These are phyloP conservation scores for Tetragnatha montana DNA, from an alignment of 2,888 invertebrate species.

Conservation along the genomic window DNA sequence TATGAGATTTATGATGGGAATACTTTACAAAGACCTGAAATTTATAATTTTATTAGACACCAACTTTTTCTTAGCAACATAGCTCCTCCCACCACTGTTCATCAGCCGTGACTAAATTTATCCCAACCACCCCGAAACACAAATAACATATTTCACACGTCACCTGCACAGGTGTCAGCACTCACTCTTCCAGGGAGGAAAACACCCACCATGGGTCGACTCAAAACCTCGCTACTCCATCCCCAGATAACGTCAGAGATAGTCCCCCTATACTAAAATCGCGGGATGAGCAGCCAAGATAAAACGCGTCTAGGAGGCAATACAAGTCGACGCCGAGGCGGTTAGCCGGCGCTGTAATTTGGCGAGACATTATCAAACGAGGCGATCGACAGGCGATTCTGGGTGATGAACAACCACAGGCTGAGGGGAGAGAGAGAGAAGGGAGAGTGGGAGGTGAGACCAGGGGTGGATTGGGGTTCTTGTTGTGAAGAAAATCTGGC, in stretches of 20 bases:
- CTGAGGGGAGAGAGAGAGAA: conserved; percentile 29
- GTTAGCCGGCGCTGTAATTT: conserved; percentile 52
- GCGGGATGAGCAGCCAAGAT: conserved; percentile 25
- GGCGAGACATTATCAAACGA: conserved; percentile 61
- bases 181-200: background rate
- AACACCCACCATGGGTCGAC: conserved; percentile 5
- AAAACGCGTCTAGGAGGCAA: conserved; percentile 25
- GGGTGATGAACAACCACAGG: conserved; percentile 60
- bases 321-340: conserved; percentile 54
- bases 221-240: conserved; percentile 22
- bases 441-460: too few species aligned
- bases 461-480: too few species aligned
- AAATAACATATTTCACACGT: background rate
- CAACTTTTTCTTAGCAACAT: too few species aligned
- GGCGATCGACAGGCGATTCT: conserved; percentile 50
- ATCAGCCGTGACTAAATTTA: background rate
- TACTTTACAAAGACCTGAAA: too few species aligned
- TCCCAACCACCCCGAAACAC: background rate
- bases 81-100: too few species aligned
- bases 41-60: too few species aligned
- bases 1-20: too few species aligned
- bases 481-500: too few species aligned
- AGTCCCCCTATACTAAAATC: conserved; percentile 9
- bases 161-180: conserved; percentile 4
- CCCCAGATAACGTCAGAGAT: conserved; percentile 55